Evolutionary conservation across 2,113 vertebrate species (phyloP).

Genomic region (Rattus norvegicus): GRCr8 NC_086036.1:1664501-1665000

Average conservation of each 20-base stretch:
- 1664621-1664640: too few species aligned
- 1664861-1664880: background rate
- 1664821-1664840: background rate
- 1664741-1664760: background rate
- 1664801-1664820: background rate
- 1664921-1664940: background rate
- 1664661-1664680: background rate
- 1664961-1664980: background rate
- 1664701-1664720: background rate
- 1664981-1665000: background rate
- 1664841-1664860: background rate
- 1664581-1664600: too few species aligned
- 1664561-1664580: too few species aligned
- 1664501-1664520: too few species aligned
- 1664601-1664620: too few species aligned
- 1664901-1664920: background rate
- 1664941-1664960: too few species aligned
- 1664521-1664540: too few species aligned
- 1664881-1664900: background rate
- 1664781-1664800: background rate
- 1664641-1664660: background rate
- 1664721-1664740: constrained; percentile 11
- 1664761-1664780: background rate
- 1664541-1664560: too few species aligned
- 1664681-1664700: constrained; percentile 25